Conservation (phyloP, 1,140 invertebrate species). For the Ips nitidus region DNA sequence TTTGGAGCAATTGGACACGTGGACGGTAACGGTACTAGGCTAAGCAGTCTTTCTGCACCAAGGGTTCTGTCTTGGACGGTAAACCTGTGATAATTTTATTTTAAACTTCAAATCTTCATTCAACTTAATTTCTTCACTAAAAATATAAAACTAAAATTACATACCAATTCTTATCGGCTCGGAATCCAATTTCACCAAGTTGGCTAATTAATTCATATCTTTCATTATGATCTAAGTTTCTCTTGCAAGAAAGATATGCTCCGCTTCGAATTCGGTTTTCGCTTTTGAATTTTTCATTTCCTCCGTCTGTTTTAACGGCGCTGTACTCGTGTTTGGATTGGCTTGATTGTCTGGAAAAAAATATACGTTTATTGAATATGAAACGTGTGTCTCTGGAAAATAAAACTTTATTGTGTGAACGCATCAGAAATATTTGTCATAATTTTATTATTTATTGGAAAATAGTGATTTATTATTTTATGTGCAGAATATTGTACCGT, state of each 20-base stretch:
- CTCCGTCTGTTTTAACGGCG: constrained; percentile 61
- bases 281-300: constrained; percentile 63
- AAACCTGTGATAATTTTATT: constrained; percentile 56
- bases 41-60: constrained; percentile 81
- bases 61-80: constrained; percentile 76
- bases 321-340: constrained; percentile 68
- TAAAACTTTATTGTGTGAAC: too few species aligned
- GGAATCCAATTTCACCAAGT: constrained; percentile 77
- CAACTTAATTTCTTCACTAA: constrained; percentile 3
- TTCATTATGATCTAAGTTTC: constrained; percentile 64
- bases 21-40: constrained; percentile 68
- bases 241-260: constrained; percentile 63
- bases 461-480: too few species aligned
- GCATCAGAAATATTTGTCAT: too few species aligned
- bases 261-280: constrained; percentile 65
- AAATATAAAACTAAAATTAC: neutral
- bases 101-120: constrained; percentile 2
- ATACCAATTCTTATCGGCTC: constrained; percentile 82
- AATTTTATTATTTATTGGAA: too few species aligned
- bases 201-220: constrained; percentile 76
- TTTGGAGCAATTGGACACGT: constrained; percentile 58
- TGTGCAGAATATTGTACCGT: too few species aligned
- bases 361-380: neutral
- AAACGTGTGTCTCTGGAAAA: neutral
- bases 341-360: constrained; percentile 50